These are phyloP conservation scores for Pemphredon lugubris DNA, from an alignment of 2,888 invertebrate species.

Conservation along the genomic window DNA sequence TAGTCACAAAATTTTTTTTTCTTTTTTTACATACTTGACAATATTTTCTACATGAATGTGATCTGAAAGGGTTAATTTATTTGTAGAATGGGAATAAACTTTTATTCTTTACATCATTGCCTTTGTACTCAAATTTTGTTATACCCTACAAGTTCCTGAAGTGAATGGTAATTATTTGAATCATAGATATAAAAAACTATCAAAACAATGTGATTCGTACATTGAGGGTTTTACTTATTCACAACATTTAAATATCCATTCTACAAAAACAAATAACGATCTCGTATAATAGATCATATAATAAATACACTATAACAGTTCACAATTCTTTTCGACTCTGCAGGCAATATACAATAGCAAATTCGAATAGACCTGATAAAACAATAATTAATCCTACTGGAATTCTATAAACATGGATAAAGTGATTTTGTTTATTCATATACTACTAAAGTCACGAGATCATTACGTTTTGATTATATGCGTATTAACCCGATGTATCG, in stretches of 20 bases:
- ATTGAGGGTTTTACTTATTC: conserved; percentile 25
- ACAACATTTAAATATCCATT: conserved; percentile 17
- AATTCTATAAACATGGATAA: conserved; percentile 6
- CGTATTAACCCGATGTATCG: not conserved
- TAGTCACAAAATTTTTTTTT: not conserved
- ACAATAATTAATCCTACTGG: conserved; percentile 1
- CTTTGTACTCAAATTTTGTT: not conserved
- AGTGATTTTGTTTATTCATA: not conserved
- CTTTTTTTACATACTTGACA: not conserved
- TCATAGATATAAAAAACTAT: not conserved
- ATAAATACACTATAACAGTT: conserved; percentile 11
- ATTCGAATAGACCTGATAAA: conserved; percentile 15
- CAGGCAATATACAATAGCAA: conserved; percentile 4
- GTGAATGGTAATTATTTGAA: conserved; percentile 9
- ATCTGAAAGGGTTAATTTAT: conserved; percentile 1
- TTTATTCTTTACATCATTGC: conserved; percentile 7
- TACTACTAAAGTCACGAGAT: conserved; percentile 6
- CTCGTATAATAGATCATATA: conserved; percentile 11
- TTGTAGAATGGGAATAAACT: not conserved
- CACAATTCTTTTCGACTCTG: too few species aligned
- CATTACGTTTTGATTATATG: conserved; percentile 22
- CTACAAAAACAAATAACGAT: conserved; percentile 3
- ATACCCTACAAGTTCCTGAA: not conserved
- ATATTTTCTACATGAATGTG: not conserved
- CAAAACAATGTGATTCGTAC: conserved; percentile 14